Evolutionary conservation across 2,888 invertebrate genomes (phyloP).

Genomic region (Erpobdella octoculata): DNA sequence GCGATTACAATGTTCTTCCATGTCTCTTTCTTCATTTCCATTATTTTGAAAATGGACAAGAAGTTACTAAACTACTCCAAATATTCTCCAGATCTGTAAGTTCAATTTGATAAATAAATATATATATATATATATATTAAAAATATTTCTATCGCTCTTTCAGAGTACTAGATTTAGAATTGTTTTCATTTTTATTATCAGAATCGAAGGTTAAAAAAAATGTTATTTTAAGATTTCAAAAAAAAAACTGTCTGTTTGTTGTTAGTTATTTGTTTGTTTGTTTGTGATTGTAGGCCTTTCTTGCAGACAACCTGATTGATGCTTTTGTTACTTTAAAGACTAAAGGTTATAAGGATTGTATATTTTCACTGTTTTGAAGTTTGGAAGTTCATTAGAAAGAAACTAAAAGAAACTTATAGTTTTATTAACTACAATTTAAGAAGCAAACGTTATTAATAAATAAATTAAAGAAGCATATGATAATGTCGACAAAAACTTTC

Average conservation of each 20-base stretch:
- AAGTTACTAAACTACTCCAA: slow-evolving; percentile 71
- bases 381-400: too few species aligned
- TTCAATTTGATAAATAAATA: background rate
- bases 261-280: background rate
- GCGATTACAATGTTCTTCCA: slow-evolving; percentile 73
- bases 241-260: too few species aligned
- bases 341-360: too few species aligned
- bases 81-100: slow-evolving; percentile 59
- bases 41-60: slow-evolving; percentile 58
- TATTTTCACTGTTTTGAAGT: too few species aligned
- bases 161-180: too few species aligned
- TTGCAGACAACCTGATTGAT: slow-evolving; percentile 24
- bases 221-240: too few species aligned
- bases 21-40: slow-evolving; percentile 83
- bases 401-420: too few species aligned
- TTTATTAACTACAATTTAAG: too few species aligned
- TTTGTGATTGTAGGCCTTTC: background rate
- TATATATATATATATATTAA: too few species aligned
- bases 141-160: too few species aligned
- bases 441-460: background rate
- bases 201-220: too few species aligned
- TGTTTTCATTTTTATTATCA: too few species aligned
- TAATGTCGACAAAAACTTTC: background rate
- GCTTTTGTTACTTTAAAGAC: background rate
- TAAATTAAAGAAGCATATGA: background rate